These are phyloP conservation scores for Formica exsecta DNA, from an alignment of 1,140 invertebrate genomes.

Conservation along the genomic window DNA sequence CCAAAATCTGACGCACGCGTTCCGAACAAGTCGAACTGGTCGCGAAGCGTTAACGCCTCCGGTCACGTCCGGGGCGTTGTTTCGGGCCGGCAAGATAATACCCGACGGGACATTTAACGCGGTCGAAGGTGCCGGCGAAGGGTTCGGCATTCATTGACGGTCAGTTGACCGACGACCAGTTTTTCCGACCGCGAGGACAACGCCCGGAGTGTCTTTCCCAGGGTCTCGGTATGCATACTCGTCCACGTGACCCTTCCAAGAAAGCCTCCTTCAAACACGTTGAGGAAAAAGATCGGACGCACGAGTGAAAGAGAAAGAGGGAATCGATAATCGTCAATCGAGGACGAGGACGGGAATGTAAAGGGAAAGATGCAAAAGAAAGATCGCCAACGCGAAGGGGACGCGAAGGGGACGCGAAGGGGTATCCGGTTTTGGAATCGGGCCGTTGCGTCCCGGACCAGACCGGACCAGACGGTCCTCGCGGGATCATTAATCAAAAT, in stretches of 20 bases:
- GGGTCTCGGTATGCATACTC: background rate
- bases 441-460: constrained; percentile 74
- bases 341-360: background rate
- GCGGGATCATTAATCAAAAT: constrained; percentile 82
- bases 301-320: constrained; percentile 26
- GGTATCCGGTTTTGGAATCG: constrained; percentile 83
- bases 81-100: constrained; percentile 64
- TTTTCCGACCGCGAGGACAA: constrained; percentile 67
- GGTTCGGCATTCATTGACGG: constrained; percentile 61
- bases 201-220: constrained; percentile 48
- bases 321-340: constrained; percentile 24
- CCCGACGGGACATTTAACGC: constrained; percentile 49
- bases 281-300: background rate
- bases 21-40: constrained; percentile 47
- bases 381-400: constrained; percentile 36
- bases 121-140: constrained; percentile 31
- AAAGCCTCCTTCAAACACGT: constrained; percentile 35
- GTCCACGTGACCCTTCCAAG: constrained; percentile 24
- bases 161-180: constrained; percentile 69
- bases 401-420: constrained; percentile 49
- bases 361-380: constrained; percentile 31
- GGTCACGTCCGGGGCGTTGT: constrained; percentile 58
- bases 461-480: constrained; percentile 43
- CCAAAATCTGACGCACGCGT: constrained; percentile 41
- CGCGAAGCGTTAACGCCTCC: constrained; percentile 62